A percentile compares a stretch with the other conserved stretches of the same genome.
Evolutionary conservation across 2,888 invertebrate genomes (phyloP).

Genomic region (Catotricha subobsoleta): DNA sequence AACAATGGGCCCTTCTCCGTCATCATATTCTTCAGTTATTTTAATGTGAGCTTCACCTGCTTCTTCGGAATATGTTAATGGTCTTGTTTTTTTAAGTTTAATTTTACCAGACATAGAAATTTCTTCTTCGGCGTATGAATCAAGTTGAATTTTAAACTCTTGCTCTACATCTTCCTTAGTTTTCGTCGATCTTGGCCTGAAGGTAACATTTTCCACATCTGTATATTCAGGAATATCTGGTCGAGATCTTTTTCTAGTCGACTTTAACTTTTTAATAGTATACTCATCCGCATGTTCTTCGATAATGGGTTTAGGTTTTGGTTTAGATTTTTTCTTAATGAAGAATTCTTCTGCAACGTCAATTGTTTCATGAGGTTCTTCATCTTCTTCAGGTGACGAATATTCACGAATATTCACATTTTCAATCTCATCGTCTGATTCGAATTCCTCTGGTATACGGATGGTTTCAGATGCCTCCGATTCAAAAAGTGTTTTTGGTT

Average conservation of each 20-base stretch:
- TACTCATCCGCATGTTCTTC: conserved; percentile 47
- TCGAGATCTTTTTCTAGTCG: conserved; percentile 43
- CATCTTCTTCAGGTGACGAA: conserved; percentile 32
- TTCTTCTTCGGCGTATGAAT: conserved; percentile 75
- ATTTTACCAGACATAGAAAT: conserved; percentile 72
- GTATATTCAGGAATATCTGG: conserved; percentile 52
- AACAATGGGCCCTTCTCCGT: conserved; percentile 36
- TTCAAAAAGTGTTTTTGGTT: conserved; percentile 11
- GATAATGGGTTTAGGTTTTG: conserved; percentile 32
- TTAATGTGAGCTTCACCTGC: conserved; percentile 57
- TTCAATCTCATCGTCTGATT: conserved; percentile 9
- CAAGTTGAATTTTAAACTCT: conserved; percentile 70
- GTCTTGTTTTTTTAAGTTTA: conserved; percentile 53
- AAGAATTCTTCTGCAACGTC: conserved; percentile 33
- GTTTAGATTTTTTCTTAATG: conserved; percentile 31
- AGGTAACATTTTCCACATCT: conserved; percentile 61
- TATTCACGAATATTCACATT: background rate
- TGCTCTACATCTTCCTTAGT: conserved; percentile 77
- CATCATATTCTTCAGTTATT: conserved; percentile 41
- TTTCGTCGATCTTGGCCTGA: conserved; percentile 55
- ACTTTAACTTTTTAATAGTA: conserved; percentile 55
- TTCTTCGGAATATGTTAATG: conserved; percentile 58
- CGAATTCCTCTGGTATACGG: conserved; percentile 14
- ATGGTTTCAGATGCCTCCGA: conserved; percentile 15
- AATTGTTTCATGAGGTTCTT: conserved; percentile 9